Evolutionary conservation across 2,888 invertebrate species (phyloP).

Genomic region (Linnaemya tessellans): DNA sequence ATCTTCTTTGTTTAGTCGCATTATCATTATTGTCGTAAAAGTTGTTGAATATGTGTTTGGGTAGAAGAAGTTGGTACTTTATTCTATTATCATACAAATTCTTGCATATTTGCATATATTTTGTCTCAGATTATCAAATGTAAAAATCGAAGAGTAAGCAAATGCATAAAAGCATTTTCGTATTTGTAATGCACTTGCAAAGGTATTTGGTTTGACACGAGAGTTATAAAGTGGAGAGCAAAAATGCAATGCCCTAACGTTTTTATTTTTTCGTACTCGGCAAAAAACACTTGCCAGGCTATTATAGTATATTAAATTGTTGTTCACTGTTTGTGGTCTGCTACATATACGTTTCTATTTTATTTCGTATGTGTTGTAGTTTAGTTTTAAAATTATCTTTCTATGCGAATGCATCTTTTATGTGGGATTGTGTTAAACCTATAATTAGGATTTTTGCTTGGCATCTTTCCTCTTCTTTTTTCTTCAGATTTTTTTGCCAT

Average conservation of each 20-base stretch:
- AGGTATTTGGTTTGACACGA: not conserved
- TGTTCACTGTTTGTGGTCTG: not conserved
- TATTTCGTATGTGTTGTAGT: not conserved
- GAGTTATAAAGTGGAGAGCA: not conserved
- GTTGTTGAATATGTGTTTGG: not conserved
- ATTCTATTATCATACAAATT: conserved; percentile 65
- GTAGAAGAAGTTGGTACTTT: conserved; percentile 8
- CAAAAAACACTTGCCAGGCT: not conserved
- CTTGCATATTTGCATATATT: conserved; percentile 58
- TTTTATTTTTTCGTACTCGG: not conserved
- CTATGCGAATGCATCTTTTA: not conserved
- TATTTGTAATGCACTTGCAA: conserved; percentile 52
- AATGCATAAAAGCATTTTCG: conserved; percentile 53
- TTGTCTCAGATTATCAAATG: conserved; percentile 35
- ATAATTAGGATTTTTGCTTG: conserved; percentile 40
- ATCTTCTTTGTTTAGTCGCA: conserved; percentile 25
- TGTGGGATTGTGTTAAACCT: conserved; percentile 28
- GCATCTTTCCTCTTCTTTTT: not conserved
- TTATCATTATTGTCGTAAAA: conserved; percentile 29
- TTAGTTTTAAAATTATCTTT: not conserved
- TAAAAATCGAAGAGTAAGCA: conserved; percentile 23
- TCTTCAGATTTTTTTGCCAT: not conserved
- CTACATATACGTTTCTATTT: not conserved
- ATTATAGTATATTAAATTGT: not conserved
- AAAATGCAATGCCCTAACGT: not conserved